Percentiles rank a stretch among this genome's conserved stretches.
These are phyloP conservation scores for Cisticola juncidis DNA, from an alignment of 2,113 vertebrate genomes.

Conservation along the genomic window DNA sequence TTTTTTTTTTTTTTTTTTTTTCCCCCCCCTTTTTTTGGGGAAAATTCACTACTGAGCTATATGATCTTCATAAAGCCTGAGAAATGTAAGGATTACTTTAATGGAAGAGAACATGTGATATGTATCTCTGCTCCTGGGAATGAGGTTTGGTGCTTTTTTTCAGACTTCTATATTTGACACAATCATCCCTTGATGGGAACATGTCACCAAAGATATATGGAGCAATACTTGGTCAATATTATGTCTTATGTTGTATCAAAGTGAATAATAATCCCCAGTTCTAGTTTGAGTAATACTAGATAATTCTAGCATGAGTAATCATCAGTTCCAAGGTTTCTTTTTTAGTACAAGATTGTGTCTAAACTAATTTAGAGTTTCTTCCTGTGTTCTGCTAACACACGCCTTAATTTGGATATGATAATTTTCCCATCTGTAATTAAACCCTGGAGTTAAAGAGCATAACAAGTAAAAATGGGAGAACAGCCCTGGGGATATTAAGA, in stretches of 20 bases:
- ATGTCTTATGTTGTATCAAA: neutral
- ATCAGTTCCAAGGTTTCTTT: neutral
- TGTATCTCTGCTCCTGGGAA: rapidly evolving
- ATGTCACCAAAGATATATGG: neutral
- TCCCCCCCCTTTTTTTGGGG: neutral
- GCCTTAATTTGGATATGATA: neutral
- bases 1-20: no score
- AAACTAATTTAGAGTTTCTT: neutral
- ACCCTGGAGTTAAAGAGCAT: neutral
- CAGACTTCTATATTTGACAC: neutral
- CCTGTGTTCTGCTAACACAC: neutral
- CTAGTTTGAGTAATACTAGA: neutral
- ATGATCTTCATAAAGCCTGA: neutral
- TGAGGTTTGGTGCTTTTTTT: neutral
- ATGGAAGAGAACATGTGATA: neutral
- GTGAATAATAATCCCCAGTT: neutral
- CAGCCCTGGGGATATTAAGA: neutral
- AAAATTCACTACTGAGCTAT: neutral
- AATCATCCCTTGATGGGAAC: neutral
- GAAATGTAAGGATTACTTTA: neutral
- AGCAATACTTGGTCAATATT: neutral
- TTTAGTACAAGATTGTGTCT: neutral
- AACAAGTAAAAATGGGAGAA: neutral
- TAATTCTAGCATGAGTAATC: neutral
- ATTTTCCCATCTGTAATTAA: neutral